phyloP scores from a whole-genome alignment of 2,113 vertebrate genomes.

The Gobiocypris rarus region DNA sequence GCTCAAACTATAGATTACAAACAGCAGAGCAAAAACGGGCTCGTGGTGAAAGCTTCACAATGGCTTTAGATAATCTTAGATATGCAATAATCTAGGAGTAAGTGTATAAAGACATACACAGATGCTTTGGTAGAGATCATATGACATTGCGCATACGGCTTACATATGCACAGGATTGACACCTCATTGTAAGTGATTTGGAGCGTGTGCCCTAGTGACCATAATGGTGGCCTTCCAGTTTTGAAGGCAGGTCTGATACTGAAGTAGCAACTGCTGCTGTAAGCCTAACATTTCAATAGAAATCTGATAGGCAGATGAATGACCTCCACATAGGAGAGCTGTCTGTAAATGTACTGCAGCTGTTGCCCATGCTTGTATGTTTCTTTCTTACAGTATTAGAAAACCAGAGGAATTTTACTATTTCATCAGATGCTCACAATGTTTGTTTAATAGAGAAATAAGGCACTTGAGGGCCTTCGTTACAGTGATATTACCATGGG shows the following conservation, averaged over 20 bases:
- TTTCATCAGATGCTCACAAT: not conserved
- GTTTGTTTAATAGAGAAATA: not conserved
- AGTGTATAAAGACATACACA: slow-evolving; percentile 15
- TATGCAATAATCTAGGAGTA: slow-evolving; percentile 31
- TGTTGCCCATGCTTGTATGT: not conserved
- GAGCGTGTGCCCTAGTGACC: slow-evolving; percentile 7
- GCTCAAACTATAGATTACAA: slow-evolving; percentile 37
- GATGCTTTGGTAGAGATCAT: not conserved
- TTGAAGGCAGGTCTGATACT: not conserved
- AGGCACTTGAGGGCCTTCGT: not conserved
- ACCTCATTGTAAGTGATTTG: slow-evolving; percentile 35
- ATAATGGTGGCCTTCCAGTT: slow-evolving; percentile 36
- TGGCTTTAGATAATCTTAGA: slow-evolving; percentile 19
- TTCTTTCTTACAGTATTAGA: slow-evolving; percentile 5
- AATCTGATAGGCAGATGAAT: slow-evolving; percentile 34
- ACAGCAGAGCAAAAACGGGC: slow-evolving; percentile 31
- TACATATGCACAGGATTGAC: slow-evolving; percentile 24
- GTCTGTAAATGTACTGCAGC: slow-evolving; percentile 28
- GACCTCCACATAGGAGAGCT: slow-evolving; percentile 29
- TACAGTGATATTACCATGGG: not conserved
- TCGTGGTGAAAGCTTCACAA: slow-evolving; percentile 41
- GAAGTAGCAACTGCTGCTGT: slow-evolving; percentile 24
- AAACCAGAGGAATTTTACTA: not conserved
- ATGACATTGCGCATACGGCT: slow-evolving; percentile 27
- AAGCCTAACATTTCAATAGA: slow-evolving; percentile 31